phyloP scores from a whole-genome alignment of 2,113 vertebrate species.

The Pomatostomus ruficeps region DNA sequence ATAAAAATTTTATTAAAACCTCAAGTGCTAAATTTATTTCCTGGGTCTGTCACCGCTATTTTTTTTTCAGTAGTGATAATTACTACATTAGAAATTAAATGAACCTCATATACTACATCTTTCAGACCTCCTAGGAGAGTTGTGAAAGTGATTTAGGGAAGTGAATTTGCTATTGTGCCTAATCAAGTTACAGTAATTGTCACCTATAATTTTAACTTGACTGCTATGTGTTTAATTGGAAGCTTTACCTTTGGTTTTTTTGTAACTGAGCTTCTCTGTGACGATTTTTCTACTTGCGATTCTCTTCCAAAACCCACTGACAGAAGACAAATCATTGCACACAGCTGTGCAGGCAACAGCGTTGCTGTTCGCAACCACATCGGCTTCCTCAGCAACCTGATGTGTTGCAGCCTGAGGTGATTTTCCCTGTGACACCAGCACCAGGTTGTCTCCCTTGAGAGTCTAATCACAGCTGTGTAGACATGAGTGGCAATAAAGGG shows the following conservation, averaged over 20 bases:
- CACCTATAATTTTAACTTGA: constrained; percentile 69
- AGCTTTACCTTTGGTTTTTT: constrained; percentile 33
- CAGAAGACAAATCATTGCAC: background rate
- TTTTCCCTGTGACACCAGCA: background rate
- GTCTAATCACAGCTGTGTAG: background rate
- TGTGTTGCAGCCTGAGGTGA: background rate
- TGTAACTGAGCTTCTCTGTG: background rate
- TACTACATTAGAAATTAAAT: constrained; percentile 76
- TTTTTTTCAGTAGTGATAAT: constrained; percentile 68
- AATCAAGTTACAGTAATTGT: constrained; percentile 72
- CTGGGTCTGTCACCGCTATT: constrained; percentile 54
- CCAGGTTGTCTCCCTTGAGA: background rate
- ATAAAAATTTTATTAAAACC: constrained; percentile 71
- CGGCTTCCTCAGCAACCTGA: background rate
- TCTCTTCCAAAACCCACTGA: background rate
- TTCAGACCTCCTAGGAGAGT: constrained; percentile 60
- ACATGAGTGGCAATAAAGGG: background rate
- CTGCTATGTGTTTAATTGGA: constrained; percentile 55
- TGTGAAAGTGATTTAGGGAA: constrained; percentile 65
- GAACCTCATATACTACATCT: constrained; percentile 68
- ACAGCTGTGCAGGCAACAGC: background rate
- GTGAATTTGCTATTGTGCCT: constrained; percentile 62
- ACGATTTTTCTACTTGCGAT: background rate
- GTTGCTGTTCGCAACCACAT: background rate
- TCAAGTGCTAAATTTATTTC: constrained; percentile 69